Conservation (phyloP, 2,113 vertebrate genomes). For the Toxotes chatareus region DNA sequence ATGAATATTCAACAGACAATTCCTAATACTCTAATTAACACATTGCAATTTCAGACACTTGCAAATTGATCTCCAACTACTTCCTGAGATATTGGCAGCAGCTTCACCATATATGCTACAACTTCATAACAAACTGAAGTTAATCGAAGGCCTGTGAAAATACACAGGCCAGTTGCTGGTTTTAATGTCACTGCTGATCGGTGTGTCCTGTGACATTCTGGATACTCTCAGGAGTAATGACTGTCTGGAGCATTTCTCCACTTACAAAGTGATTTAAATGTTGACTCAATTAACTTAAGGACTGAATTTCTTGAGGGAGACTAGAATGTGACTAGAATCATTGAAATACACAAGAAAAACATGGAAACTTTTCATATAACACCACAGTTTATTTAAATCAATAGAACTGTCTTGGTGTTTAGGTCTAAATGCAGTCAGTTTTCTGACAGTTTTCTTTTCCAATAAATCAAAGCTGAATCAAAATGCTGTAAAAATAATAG, state of each 20-base stretch:
- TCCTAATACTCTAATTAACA: background rate
- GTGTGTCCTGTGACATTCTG: conserved; percentile 37
- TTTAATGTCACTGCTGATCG: too few species aligned
- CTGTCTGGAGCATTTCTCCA: conserved; percentile 28
- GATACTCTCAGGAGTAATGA: conserved; percentile 28
- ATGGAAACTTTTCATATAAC: background rate
- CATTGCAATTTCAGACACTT: background rate
- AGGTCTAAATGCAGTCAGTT: background rate
- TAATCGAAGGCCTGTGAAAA: background rate
- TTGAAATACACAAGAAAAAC: conserved; percentile 45
- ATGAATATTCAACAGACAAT: background rate
- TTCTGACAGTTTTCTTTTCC: background rate
- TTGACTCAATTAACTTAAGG: conserved; percentile 40
- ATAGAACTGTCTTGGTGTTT: background rate
- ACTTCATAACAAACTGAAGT: background rate
- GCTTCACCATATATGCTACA: background rate
- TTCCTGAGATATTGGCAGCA: background rate
- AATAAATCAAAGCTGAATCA: conserved; percentile 19
- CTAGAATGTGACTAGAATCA: conserved; percentile 22
- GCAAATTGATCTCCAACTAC: background rate
- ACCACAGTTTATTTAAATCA: conserved; percentile 17
- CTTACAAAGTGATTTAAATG: conserved; percentile 40
- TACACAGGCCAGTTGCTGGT: background rate
- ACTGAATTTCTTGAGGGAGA: background rate
- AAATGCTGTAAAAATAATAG: conserved; percentile 10